These are phyloP conservation scores for Microtus richardsoni DNA, from an alignment of 2,113 vertebrate genomes.

Conservation along the genomic window DNA sequence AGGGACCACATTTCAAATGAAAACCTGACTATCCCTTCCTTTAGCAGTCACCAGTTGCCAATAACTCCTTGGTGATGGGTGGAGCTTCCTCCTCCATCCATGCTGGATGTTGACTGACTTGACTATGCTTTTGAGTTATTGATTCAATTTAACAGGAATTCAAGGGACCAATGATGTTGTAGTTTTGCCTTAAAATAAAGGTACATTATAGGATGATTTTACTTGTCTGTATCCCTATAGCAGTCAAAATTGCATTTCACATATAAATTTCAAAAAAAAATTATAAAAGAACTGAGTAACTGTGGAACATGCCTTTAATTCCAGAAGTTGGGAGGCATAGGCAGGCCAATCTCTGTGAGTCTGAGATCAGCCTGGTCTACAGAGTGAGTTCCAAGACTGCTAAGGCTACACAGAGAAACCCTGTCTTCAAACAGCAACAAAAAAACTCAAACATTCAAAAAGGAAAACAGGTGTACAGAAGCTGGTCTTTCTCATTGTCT, in stretches of 20 bases:
- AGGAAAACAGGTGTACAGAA: neutral
- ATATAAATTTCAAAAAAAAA: neutral
- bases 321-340: no score
- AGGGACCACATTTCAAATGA: neutral
- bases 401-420: no score
- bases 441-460: neutral
- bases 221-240: neutral
- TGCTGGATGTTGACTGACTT: neutral
- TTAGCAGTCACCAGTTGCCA: neutral
- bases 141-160: neutral
- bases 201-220: neutral
- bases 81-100: neutral
- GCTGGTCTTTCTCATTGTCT: neutral
- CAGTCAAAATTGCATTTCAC: neutral
- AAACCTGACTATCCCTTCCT: neutral
- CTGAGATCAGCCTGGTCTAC: no score
- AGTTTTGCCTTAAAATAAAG: neutral
- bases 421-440: no score
- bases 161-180: neutral
- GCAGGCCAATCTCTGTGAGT: no score
- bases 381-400: no score
- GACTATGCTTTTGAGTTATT: neutral
- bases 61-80: no score
- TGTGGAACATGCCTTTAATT: no score
- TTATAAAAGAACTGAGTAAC: neutral